Evolutionary conservation across 2,113 vertebrate genomes (phyloP).

Genomic region (Nesogale talazaci): DNA sequence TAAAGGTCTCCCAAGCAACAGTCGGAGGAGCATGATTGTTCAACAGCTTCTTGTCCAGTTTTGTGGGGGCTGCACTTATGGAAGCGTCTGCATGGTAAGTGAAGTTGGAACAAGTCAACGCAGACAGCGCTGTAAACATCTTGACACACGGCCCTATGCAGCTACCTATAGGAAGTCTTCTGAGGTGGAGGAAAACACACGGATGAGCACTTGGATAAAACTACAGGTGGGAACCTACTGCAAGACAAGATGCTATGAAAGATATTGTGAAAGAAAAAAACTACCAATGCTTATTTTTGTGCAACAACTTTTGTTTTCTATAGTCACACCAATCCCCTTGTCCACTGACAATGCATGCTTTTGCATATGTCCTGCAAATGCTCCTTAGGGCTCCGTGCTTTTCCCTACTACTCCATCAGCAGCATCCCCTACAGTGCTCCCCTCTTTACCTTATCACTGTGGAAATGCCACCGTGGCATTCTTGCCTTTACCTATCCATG

Average conservation of each 20-base stretch:
- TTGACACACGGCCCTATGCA: conserved; percentile 17
- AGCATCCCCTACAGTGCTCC: conserved; percentile 53
- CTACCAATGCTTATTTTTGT: background rate
- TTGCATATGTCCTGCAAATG: conserved; percentile 35
- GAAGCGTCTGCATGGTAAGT: conserved; percentile 23
- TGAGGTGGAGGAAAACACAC: conserved; percentile 1
- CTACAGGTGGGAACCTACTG: background rate
- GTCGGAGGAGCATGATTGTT: background rate
- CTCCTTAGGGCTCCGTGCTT: conserved; percentile 40
- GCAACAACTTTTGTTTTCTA: background rate
- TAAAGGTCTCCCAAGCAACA: conserved; percentile 3
- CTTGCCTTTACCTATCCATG: conserved; percentile 65
- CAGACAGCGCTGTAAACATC: conserved; percentile 53
- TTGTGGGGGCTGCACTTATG: conserved; percentile 37
- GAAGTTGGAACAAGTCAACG: conserved; percentile 54
- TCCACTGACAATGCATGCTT: background rate
- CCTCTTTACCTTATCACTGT: conserved; percentile 62
- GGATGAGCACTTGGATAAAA: conserved; percentile 49
- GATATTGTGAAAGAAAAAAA: conserved; percentile 28
- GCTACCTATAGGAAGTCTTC: background rate
- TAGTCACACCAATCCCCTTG: background rate
- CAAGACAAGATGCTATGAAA: conserved; percentile 38
- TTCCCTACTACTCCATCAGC: conserved; percentile 57
- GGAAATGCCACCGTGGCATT: conserved; percentile 61
- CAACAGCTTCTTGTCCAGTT: background rate